These are phyloP conservation scores for Setophaga petechia DNA, from an alignment of 2,113 vertebrate genomes.

Conservation along the genomic window DNA sequence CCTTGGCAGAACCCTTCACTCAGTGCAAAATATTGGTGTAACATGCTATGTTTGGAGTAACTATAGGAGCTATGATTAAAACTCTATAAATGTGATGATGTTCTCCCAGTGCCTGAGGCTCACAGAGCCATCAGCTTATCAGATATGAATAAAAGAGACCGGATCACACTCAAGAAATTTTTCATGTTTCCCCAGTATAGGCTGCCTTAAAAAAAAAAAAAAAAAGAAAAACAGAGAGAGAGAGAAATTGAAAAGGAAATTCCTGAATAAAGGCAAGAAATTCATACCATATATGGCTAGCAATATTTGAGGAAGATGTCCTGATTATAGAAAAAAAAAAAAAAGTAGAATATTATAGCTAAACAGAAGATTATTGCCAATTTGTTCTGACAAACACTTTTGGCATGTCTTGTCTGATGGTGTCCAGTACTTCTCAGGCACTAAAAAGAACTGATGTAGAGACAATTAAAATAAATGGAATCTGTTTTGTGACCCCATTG, in stretches of 20 bases:
- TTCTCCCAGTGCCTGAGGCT: background rate
- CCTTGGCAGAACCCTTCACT: constrained; percentile 12
- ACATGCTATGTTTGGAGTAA: background rate
- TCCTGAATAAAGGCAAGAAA: constrained; percentile 21
- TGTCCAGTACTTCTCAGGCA: background rate
- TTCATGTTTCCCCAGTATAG: background rate
- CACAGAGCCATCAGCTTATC: background rate
- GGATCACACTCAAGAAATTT: background rate
- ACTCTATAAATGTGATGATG: background rate
- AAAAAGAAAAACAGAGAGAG: background rate
- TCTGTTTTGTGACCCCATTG: background rate
- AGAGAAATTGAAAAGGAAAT: constrained; percentile 18
- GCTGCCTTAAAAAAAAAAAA: background rate
- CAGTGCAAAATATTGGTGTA: constrained; percentile 18
- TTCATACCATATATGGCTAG: constrained; percentile 20
- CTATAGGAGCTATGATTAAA: background rate
- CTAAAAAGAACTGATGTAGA: background rate
- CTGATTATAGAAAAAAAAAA: background rate
- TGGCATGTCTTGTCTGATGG: background rate
- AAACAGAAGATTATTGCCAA: background rate
- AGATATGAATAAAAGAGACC: background rate
- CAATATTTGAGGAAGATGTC: background rate
- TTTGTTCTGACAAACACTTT: constrained; percentile 8
- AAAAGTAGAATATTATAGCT: background rate
- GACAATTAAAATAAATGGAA: constrained; percentile 20